phyloP scores from a whole-genome alignment of 2,888 invertebrate species.

The Sycophila texana region DNA sequence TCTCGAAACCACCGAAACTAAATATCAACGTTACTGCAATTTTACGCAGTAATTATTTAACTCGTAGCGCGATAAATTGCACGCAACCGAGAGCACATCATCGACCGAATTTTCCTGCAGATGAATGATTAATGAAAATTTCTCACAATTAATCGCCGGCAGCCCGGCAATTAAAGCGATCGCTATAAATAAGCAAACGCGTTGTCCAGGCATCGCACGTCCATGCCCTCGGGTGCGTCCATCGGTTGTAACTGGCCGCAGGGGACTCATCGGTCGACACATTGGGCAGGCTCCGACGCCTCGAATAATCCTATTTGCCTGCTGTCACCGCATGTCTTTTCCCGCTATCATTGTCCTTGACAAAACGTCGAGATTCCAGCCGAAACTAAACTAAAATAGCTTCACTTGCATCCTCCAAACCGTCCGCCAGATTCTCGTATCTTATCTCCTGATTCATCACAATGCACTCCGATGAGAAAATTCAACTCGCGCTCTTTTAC shows the following conservation, averaged over 20 bases:
- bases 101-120: no score
- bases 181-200: not conserved
- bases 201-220: not conserved
- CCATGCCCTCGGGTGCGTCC: conserved; percentile 1
- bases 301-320: conserved; percentile 29
- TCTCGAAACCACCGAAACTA: no score
- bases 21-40: no score
- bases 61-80: no score
- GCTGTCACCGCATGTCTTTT: conserved; percentile 27
- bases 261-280: conserved; percentile 16
- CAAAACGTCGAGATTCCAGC: not conserved
- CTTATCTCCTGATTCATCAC: not conserved
- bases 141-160: conserved; percentile 1
- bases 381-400: not conserved
- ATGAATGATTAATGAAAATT: not conserved
- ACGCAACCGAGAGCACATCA: no score
- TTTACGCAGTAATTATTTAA: no score
- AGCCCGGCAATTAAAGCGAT: not conserved
- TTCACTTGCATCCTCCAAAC: not conserved
- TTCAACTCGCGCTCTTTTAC: not conserved
- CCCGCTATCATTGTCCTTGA: not conserved
- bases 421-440: not conserved
- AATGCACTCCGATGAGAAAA: not conserved
- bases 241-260: conserved; percentile 17
- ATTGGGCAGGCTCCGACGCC: conserved; percentile 22